Conservation (phyloP, 2,113 vertebrate genomes). For the Phaetusa simplex region DNA sequence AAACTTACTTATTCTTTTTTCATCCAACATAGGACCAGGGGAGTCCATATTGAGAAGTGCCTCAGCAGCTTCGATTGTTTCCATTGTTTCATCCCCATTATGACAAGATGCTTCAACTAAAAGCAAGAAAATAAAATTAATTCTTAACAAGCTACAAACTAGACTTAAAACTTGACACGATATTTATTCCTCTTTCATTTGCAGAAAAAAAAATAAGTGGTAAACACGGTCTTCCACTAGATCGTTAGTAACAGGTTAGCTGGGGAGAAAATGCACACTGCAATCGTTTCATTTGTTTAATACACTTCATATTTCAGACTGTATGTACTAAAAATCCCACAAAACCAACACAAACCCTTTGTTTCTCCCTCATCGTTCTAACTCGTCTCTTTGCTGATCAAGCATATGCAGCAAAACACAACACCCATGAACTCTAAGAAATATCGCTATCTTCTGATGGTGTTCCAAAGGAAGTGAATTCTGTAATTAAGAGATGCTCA, state of each 20-base stretch:
- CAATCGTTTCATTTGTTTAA: neutral
- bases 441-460: neutral
- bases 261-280: neutral
- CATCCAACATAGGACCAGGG: conserved; percentile 82
- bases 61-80: conserved; percentile 91
- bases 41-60: conserved; percentile 93
- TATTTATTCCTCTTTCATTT: neutral
- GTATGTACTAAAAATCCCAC: neutral
- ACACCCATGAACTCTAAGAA: neutral
- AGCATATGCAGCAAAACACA: neutral
- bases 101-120: conserved; percentile 90
- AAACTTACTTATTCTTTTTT: conserved; percentile 87
- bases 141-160: neutral
- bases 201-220: neutral
- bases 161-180: neutral
- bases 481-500: neutral
- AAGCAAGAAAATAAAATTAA: conserved; percentile 9
- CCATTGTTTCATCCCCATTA: conserved; percentile 89
- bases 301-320: neutral
- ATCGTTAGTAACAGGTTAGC: neutral
- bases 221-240: neutral
- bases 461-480: neutral
- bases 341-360: neutral
- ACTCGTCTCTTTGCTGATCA: neutral
- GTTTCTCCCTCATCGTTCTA: neutral